A percentile compares a stretch with the other conserved stretches of the same genome.
Conservation (phyloP, 2,797 vertebrate genomes). For the Silurus aristotelis region DNA sequence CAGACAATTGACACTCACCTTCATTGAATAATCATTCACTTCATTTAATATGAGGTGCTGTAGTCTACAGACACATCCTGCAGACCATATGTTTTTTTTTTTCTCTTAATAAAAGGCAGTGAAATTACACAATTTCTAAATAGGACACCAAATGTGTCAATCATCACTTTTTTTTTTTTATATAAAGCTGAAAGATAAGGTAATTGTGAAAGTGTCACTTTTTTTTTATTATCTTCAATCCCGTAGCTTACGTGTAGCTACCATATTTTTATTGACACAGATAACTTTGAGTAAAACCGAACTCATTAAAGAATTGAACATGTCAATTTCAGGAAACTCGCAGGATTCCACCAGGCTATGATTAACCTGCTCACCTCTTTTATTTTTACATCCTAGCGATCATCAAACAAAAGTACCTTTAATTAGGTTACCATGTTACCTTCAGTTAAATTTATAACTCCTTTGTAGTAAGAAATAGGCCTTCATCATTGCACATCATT, state of each 20-base stretch:
- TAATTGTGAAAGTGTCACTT: slow-evolving; percentile 40
- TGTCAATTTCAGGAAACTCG: slow-evolving; percentile 68
- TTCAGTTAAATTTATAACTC: slow-evolving; percentile 49
- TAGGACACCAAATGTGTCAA: slow-evolving; percentile 48
- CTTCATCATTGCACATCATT: neutral
- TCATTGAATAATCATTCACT: slow-evolving; percentile 23
- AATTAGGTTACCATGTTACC: slow-evolving; percentile 77
- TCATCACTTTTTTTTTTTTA: slow-evolving; percentile 24
- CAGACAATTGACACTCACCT: slow-evolving; percentile 38
- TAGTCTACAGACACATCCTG: slow-evolving; percentile 13
- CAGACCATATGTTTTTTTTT: neutral
- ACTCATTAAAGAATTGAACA: slow-evolving; percentile 70
- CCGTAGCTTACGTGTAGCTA: slow-evolving; percentile 33
- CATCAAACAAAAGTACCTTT: slow-evolving; percentile 71
- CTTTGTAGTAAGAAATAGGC: slow-evolving; percentile 13
- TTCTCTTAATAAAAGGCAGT: neutral
- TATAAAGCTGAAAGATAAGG: slow-evolving; percentile 29
- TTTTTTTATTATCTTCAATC: slow-evolving; percentile 32
- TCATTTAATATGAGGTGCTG: neutral
- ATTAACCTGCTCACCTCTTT: slow-evolving; percentile 77
- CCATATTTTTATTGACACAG: slow-evolving; percentile 74
- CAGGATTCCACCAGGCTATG: slow-evolving; percentile 75
- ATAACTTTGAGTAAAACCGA: slow-evolving; percentile 73
- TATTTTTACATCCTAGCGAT: slow-evolving; percentile 69
- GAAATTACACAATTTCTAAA: slow-evolving; percentile 25